phyloP scores from a whole-genome alignment of 2,888 invertebrate species.

The Steinernema carpocapsae region DNA sequence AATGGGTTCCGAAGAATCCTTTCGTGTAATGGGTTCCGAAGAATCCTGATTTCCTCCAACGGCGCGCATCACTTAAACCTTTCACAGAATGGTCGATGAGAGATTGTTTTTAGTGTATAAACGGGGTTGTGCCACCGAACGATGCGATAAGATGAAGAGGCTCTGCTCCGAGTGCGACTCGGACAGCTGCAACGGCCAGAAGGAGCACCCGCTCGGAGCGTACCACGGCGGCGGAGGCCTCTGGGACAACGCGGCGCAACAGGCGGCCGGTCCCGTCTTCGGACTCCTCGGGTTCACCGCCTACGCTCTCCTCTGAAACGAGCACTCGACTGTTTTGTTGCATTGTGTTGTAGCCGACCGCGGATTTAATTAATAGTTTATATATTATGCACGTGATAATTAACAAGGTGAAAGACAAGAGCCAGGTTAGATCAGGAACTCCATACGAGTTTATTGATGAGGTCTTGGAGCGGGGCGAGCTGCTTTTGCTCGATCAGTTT shows the following conservation, averaged over 20 bases:
- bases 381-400: background rate
- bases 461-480: slow-evolving; percentile 92
- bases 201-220: background rate
- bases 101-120: background rate
- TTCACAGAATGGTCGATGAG: background rate
- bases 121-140: background rate
- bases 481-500: slow-evolving; percentile 93
- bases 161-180: slow-evolving; percentile 21
- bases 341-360: background rate
- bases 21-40: too few relatives aligned
- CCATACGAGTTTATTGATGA: slow-evolving; percentile 78
- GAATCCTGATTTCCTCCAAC: too few relatives aligned
- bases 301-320: slow-evolving; percentile 6
- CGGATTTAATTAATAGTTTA: background rate
- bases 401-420: background rate
- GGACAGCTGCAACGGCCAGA: slow-evolving; percentile 23
- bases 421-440: background rate
- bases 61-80: too few relatives aligned
- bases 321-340: background rate
- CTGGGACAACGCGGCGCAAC: background rate
- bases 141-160: slow-evolving; percentile 16
- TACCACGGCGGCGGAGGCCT: slow-evolving; percentile 25
- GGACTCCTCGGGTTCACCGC: background rate
- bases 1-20: too few relatives aligned
- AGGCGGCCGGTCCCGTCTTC: background rate